phyloP scores from a whole-genome alignment of 2,888 invertebrate species.

The Nomada ruficornis region DNA sequence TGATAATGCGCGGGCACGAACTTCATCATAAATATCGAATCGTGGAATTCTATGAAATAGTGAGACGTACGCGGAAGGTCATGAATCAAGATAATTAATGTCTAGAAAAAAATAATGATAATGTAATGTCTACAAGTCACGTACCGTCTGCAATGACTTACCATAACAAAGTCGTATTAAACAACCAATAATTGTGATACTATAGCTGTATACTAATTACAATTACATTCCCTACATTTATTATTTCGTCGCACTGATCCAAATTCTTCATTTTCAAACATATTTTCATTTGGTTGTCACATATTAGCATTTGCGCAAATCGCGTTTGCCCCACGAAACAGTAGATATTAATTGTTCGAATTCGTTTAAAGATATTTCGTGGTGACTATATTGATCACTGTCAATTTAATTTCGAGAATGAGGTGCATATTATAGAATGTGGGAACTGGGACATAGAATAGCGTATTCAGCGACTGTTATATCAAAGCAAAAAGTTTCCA shows the following conservation, averaged over 20 bases:
- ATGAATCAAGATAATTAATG: conserved; percentile 16
- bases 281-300: too few species aligned
- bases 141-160: background rate
- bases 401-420: too few species aligned
- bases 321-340: too few species aligned
- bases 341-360: too few species aligned
- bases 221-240: background rate
- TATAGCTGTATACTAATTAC: background rate
- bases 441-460: conserved; percentile 1
- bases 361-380: background rate
- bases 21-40: too few species aligned
- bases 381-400: background rate
- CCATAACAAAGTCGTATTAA: background rate
- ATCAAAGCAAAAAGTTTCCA: conserved; percentile 75
- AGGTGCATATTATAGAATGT: background rate
- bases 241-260: background rate
- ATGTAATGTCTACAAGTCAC: background rate
- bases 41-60: too few species aligned
- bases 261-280: too few species aligned
- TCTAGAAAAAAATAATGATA: background rate
- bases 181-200: background rate
- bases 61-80: conserved; percentile 34
- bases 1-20: too few species aligned
- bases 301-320: too few species aligned
- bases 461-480: conserved; percentile 45